Conservation (phyloP, 2,888 invertebrate species). For the Drosophila atroscutellata region DNA sequence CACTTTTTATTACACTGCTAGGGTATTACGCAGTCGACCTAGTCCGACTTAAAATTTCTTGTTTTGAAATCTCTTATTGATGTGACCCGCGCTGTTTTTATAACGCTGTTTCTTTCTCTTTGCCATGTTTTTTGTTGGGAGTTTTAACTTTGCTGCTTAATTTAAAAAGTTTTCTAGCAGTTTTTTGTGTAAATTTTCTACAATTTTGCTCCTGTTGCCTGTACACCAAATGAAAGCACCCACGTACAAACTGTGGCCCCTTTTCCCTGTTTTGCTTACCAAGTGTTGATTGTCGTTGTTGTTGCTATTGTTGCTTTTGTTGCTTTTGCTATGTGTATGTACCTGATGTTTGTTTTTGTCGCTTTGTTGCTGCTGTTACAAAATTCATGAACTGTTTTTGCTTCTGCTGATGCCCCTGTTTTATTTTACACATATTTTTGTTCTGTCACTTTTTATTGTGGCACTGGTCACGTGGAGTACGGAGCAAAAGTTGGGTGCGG, state of each 20-base stretch:
- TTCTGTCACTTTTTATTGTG: slow-evolving; percentile 78
- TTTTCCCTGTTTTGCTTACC: slow-evolving; percentile 13
- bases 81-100: slow-evolving; percentile 11
- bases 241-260: slow-evolving; percentile 35
- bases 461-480: slow-evolving; percentile 26
- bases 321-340: slow-evolving; percentile 41
- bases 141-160: slow-evolving; percentile 78
- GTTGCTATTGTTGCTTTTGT: slow-evolving; percentile 15
- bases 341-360: slow-evolving; percentile 72
- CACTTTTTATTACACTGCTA: background rate
- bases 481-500: background rate
- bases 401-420: slow-evolving; percentile 54
- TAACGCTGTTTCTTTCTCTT: slow-evolving; percentile 6
- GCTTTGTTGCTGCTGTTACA: slow-evolving; percentile 73
- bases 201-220: slow-evolving; percentile 47
- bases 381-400: slow-evolving; percentile 76
- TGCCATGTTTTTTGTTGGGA: slow-evolving; percentile 51
- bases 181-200: slow-evolving; percentile 65
- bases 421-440: slow-evolving; percentile 77
- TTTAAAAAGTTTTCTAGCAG: slow-evolving; percentile 72
- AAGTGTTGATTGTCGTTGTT: slow-evolving; percentile 56
- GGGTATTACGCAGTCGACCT: background rate
- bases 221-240: slow-evolving; percentile 21
- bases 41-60: slow-evolving; percentile 3
- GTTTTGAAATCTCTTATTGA: slow-evolving; percentile 28